Base-by-base conservation (phyloP, 1,140 invertebrate species). In the Papilio aristodemus region DNA sequence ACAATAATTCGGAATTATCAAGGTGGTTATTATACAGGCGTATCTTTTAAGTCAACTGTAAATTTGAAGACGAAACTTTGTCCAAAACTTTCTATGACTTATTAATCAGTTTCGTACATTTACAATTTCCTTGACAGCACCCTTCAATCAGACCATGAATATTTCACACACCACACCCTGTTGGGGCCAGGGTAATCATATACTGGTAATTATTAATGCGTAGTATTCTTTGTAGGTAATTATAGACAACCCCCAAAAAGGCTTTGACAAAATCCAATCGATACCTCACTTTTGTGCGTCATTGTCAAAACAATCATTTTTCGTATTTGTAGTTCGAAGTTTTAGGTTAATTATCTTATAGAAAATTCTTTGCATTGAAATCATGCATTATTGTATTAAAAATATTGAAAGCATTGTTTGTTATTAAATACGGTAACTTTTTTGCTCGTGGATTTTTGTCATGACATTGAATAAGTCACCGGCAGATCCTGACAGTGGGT, bases 71-170 rank as follows among this genome's bases (percentile, higher is more conserved):
- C 3, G n/a, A 43, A 14, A 43, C 0, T 43, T 32, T 6, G 27
- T 3, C 27, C 27, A 32, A 32, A 0, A 43, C 13, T 43, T n/a
- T 41, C n/a, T 41, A 6, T 14, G 4, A 43, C 14, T 32, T 59
- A 62, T 62, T 38, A 62, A 62, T 39, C 39, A 10, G 59, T 62
- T 62, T 17, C 37, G 37, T 62, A 62, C 37, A 62, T 39, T 62
- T 39, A 19, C 14, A 62, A 62, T 39, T 36, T 39, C 10, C 25
- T 17, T n/a, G 7, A 19, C 37, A 25, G 37, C 37, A 41, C 36
- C 36, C 60, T 41, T 13, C 37, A 63, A 63, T 63, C 9, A 62
- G 10, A 8, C 14, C 37, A 63, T 63, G 36, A 63, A 63, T 39
- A 63, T 39, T 63, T 17, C 14, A 60, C 7, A 60, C 36, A 60